Conservation (phyloP, 2,888 invertebrate genomes). For the Biston betularia region DNA sequence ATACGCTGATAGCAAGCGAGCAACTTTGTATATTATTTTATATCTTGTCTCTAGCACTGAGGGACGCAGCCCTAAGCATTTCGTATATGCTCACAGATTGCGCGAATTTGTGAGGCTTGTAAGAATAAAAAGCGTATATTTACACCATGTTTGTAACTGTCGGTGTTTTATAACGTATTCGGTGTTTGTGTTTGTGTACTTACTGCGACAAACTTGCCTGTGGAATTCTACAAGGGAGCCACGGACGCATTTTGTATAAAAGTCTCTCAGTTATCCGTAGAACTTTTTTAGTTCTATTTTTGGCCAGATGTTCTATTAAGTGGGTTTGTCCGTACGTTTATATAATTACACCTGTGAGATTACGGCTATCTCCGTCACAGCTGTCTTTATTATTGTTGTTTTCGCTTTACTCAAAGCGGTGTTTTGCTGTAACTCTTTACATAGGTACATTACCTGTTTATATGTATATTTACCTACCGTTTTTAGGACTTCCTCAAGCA, state of each 20-base stretch:
- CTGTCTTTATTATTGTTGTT: conserved; percentile 20
- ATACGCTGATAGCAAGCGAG: no score
- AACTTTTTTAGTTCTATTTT: neutral
- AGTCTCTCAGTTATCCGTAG: neutral
- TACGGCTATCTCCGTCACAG: conserved; percentile 17
- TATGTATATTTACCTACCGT: neutral
- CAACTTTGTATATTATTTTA: neutral
- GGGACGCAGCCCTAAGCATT: conserved; percentile 9
- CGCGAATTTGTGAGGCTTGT: conserved; percentile 19
- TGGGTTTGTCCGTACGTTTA: conserved; percentile 9
- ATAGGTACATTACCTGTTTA: no score
- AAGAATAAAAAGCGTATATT: conserved; percentile 23
- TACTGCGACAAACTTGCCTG: neutral
- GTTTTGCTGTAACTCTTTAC: conserved; percentile 2
- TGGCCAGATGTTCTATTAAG: neutral
- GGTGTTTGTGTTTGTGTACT: conserved; percentile 1
- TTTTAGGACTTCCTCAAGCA: no score
- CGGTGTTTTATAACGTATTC: conserved; percentile 12
- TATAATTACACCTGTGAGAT: conserved; percentile 28
- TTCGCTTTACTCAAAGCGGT: conserved; percentile 12
- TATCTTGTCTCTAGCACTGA: neutral
- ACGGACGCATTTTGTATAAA: neutral
- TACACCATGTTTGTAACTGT: conserved; percentile 8
- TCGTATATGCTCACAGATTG: conserved; percentile 22
- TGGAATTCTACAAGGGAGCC: neutral